These are phyloP conservation scores for Haliclona indistincta DNA, from an alignment of 37 sponge, comb jelly and placozoan species.

Conservation along the genomic window DNA sequence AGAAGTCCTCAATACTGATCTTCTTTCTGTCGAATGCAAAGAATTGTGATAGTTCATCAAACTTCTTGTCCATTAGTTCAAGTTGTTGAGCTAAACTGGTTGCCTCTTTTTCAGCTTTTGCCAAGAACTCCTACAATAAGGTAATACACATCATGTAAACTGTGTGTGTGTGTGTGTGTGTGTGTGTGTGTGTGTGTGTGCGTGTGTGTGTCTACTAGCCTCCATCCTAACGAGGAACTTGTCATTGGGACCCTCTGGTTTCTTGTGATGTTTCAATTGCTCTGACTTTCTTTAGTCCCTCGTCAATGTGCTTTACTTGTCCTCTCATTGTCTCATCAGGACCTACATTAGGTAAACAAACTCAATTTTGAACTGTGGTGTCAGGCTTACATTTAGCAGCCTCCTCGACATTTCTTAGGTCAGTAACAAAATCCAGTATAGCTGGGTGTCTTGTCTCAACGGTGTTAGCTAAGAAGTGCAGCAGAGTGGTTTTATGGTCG, in stretches of 20 bases:
- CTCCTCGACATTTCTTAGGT: constrained; percentile 76
- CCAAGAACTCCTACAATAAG: constrained; percentile 51
- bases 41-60: constrained; percentile 52
- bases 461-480: constrained; percentile 90
- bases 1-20: constrained; percentile 89
- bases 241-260: constrained; percentile 55
- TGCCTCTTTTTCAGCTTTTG: constrained; percentile 55
- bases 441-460: constrained; percentile 81
- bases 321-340: constrained; percentile 67
- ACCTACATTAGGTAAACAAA: constrained; percentile 21
- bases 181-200: constrained; percentile 6
- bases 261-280: constrained; percentile 61
- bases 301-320: constrained; percentile 65
- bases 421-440: constrained; percentile 68
- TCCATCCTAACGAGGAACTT: constrained; percentile 67
- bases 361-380: not conserved
- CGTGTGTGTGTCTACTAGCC: not conserved
- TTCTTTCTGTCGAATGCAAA: constrained; percentile 86
- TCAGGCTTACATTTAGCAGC: constrained; percentile 73
- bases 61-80: constrained; percentile 78
- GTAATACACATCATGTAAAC: not conserved
- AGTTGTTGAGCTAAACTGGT: constrained; percentile 53
- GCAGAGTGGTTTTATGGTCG: constrained; percentile 91
- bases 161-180: not conserved
- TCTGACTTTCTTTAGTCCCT: constrained; percentile 49